Evolutionary conservation across 53 echinoderm and acorn worm genomes (phyloP).

Genomic region (Crossaster papposus): DNA sequence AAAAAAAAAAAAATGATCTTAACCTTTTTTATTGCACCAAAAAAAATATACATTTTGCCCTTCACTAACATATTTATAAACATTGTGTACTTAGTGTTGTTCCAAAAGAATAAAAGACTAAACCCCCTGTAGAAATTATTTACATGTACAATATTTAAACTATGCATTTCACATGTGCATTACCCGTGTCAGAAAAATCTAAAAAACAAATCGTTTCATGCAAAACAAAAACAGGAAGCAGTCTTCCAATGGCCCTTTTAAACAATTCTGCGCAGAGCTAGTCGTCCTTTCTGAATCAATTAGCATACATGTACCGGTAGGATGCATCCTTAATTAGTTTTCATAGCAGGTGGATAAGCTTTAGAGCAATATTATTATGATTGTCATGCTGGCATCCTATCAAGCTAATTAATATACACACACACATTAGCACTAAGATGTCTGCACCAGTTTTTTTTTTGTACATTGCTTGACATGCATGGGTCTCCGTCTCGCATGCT

Average conservation of each 20-base stretch:
- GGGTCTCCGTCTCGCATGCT: too few species aligned
- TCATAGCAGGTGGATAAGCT: not conserved
- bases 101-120: too few species aligned
- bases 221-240: not conserved
- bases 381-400: not conserved
- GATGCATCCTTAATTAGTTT: constrained; percentile 32
- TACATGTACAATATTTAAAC: too few species aligned
- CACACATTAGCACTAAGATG: not conserved
- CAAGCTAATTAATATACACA: constrained; percentile 38
- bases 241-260: not conserved
- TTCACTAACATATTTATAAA: too few species aligned
- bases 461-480: not conserved
- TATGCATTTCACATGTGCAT: too few species aligned
- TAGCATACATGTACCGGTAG: too few species aligned
- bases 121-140: too few species aligned
- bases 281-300: constrained; percentile 45
- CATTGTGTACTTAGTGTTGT: too few species aligned
- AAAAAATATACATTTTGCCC: too few species aligned
- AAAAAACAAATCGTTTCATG: not conserved
- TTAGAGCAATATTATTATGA: constrained; percentile 46
- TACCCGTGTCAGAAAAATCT: too few species aligned
- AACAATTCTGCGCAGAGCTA: not conserved
- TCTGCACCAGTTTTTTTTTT: not conserved
- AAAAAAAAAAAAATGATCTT: too few species aligned
- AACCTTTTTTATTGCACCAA: too few species aligned